Evolutionary conservation across 2,797 vertebrate genomes (phyloP).

Genomic region (Phyllotis vaccarum): DNA sequence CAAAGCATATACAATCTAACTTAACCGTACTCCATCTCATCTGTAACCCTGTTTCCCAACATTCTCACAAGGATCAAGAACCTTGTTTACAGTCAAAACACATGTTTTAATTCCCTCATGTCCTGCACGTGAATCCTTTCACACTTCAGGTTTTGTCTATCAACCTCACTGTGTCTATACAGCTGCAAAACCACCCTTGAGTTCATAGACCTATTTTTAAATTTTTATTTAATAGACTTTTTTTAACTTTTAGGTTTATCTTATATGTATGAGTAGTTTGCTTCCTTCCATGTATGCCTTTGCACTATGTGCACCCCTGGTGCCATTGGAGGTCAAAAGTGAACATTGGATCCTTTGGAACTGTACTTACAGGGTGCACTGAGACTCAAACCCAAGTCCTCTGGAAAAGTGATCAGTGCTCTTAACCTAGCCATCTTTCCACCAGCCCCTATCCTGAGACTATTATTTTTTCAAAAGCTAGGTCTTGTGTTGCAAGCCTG

Average conservation of each 20-base stretch:
- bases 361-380: background rate
- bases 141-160: background rate
- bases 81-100: background rate
- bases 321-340: background rate
- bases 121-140: background rate
- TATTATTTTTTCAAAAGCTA: no score
- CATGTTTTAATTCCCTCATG: background rate
- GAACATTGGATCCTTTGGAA: background rate
- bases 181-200: background rate
- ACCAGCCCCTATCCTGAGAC: background rate
- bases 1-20: background rate
- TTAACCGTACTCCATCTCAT: background rate
- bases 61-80: background rate
- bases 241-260: background rate
- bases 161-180: background rate
- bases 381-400: background rate
- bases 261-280: background rate
- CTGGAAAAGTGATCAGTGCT: background rate
- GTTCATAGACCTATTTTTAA: background rate
- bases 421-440: background rate
- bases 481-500: background rate
- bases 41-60: background rate
- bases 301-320: no score
- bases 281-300: background rate
- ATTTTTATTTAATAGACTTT: background rate